phyloP scores from a whole-genome alignment of 30 jellyfish, hydroid and myxozoan genomes.

The Phacellophora camtschatica region DNA sequence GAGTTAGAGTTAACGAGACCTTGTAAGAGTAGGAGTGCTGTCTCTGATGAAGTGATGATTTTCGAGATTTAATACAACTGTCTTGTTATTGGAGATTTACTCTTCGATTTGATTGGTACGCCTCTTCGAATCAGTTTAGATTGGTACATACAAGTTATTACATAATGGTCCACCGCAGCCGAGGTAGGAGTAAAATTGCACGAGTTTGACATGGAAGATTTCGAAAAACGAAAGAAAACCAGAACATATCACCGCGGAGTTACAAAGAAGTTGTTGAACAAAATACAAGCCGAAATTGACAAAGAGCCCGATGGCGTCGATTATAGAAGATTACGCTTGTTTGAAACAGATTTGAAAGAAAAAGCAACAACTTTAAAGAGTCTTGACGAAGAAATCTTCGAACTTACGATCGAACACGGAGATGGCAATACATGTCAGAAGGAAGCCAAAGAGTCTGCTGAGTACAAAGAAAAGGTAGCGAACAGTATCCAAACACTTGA shows the following conservation, averaged over 20 bases:
- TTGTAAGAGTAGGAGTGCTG: not conserved
- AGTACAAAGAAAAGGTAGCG: not conserved
- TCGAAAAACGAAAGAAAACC: slow-evolving; percentile 20
- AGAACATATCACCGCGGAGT: slow-evolving; percentile 29
- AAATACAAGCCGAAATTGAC: not conserved
- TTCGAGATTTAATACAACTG: not conserved
- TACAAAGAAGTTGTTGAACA: slow-evolving; percentile 2
- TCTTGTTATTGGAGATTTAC: not conserved
- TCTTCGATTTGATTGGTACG: not conserved
- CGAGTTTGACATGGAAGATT: slow-evolving; percentile 16
- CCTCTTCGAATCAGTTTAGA: not conserved
- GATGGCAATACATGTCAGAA: not conserved
- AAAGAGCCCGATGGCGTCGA: not conserved
- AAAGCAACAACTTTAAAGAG: not conserved
- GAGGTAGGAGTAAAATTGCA: slow-evolving; percentile 30
- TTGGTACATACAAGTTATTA: not conserved
- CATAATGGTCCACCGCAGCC: slow-evolving; percentile 38
- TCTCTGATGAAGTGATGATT: not conserved
- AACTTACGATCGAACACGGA: not conserved
- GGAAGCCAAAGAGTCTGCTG: not conserved
- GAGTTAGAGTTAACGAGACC: not conserved
- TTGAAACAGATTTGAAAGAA: not conserved
- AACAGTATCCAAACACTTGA: not conserved
- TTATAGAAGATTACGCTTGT: not conserved
- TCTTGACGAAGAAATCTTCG: not conserved